These are phyloP conservation scores for Copidosoma aretas DNA, from an alignment of 2,888 invertebrate genomes.

Conservation along the genomic window DNA sequence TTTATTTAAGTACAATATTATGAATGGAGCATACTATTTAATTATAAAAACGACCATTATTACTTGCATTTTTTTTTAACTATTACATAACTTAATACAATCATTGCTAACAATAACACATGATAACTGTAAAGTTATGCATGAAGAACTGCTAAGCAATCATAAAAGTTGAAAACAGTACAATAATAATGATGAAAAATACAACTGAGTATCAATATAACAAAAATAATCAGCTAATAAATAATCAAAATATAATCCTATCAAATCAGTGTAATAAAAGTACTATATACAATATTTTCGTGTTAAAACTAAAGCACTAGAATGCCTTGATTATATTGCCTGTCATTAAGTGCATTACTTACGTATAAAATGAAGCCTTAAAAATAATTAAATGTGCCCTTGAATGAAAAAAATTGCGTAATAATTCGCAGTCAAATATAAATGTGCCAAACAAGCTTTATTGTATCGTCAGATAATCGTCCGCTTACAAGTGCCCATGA, in stretches of 20 bases:
- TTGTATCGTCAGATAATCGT: neutral
- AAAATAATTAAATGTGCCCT: neutral
- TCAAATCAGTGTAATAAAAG: neutral
- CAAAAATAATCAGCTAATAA: neutral
- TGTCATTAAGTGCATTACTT: conserved; percentile 29
- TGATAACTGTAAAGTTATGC: neutral
- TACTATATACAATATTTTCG: neutral
- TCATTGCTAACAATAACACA: no score
- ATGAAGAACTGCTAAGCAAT: neutral
- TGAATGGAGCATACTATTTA: no score
- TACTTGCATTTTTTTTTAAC: neutral
- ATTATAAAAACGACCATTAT: neutral
- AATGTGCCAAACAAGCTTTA: neutral
- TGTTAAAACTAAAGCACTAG: conserved; percentile 4
- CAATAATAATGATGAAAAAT: neutral
- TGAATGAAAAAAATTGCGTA: neutral
- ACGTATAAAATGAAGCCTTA: conserved; percentile 23
- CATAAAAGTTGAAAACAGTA: neutral
- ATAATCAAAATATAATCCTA: no score
- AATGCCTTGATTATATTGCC: conserved; percentile 27
- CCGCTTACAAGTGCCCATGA: neutral
- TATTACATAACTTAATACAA: no score
- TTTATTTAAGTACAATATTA: no score
- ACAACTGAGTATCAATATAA: no score
- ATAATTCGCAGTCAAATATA: neutral